Conservation (phyloP, 2,113 vertebrate species). For the Tupaia tana region DNA sequence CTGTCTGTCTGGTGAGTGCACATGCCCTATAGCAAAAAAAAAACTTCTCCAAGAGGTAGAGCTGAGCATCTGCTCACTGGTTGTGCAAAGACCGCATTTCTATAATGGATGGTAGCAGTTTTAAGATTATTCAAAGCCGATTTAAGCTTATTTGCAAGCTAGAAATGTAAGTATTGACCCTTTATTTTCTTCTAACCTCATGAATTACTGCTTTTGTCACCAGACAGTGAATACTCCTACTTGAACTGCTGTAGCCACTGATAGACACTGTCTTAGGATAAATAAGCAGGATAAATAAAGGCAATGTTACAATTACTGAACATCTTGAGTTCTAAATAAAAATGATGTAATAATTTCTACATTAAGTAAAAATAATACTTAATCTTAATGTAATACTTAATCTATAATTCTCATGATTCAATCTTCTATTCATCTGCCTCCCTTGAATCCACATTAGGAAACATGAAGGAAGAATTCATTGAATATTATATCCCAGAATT, state of each 20-base stretch:
- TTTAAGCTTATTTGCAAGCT: constrained; percentile 4
- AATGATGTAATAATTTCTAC: neutral
- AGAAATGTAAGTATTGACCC: neutral
- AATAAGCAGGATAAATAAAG: neutral
- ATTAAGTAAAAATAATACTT: constrained; percentile 46
- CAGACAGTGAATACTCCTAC: neutral
- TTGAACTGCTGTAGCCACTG: neutral
- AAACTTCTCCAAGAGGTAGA: too few species aligned
- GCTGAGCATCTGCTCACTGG: neutral
- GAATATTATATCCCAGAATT: too few species aligned
- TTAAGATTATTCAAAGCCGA: neutral
- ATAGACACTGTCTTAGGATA: constrained; percentile 4
- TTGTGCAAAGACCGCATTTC: neutral
- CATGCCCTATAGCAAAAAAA: too few species aligned
- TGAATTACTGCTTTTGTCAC: neutral
- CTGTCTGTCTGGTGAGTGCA: too few species aligned
- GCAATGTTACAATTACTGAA: neutral
- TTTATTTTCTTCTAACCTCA: neutral
- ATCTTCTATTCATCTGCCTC: constrained; percentile 85
- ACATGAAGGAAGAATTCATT: constrained; percentile 85
- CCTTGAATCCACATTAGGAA: constrained; percentile 85
- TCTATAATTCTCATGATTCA: constrained; percentile 91
- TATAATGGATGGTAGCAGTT: neutral
- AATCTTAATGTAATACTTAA: constrained; percentile 86
- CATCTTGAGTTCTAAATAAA: constrained; percentile 33